Evolutionary conservation across 2,113 vertebrate species (phyloP).

Genomic region (Hylia prasina): DNA sequence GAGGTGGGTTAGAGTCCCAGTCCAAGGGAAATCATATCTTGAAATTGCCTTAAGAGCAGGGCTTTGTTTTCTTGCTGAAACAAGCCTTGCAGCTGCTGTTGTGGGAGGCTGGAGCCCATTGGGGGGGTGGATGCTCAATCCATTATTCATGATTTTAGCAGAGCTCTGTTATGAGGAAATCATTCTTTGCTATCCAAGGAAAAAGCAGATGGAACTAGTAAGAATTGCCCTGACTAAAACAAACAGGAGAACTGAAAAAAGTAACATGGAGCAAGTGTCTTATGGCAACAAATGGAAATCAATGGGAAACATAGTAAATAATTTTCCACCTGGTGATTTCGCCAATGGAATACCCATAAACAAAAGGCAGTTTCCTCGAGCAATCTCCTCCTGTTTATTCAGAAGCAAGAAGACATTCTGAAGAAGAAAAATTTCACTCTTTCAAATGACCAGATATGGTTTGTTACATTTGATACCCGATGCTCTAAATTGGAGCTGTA

Average conservation of each 20-base stretch:
- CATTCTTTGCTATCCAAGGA: neutral
- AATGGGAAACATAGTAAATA: neutral
- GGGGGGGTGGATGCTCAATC: neutral
- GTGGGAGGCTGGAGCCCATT: neutral
- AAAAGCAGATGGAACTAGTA: neutral
- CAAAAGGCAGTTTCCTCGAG: neutral
- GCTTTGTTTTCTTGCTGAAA: slow-evolving; percentile 45
- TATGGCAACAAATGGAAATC: neutral
- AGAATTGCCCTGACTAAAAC: neutral
- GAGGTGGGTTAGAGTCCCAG: neutral
- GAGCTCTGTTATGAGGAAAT: neutral
- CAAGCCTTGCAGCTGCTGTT: slow-evolving; percentile 37
- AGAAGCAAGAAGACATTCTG: neutral
- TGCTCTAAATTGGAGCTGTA: neutral
- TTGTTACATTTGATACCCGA: neutral
- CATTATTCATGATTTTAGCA: slow-evolving; percentile 45
- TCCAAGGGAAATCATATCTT: slow-evolving; percentile 19
- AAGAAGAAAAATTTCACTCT: neutral
- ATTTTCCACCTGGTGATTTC: neutral
- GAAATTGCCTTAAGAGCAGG: slow-evolving; percentile 22
- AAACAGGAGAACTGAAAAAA: neutral
- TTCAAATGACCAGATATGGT: neutral
- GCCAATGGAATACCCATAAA: neutral
- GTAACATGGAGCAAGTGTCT: neutral
- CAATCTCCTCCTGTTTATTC: neutral